phyloP scores from a whole-genome alignment of 2,113 vertebrate species.

The Catharus bicknelli region DNA sequence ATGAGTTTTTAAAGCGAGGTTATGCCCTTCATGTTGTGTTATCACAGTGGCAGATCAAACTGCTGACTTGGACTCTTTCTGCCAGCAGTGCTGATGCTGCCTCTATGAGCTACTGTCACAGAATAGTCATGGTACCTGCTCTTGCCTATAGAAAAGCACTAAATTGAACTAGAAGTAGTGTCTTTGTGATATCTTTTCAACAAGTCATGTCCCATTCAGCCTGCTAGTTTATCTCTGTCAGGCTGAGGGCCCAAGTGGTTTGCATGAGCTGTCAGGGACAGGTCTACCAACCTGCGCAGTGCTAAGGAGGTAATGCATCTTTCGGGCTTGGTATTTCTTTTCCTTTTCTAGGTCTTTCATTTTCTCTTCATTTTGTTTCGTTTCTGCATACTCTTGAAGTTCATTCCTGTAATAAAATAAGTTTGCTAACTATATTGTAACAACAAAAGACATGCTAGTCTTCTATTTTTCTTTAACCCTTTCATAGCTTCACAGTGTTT shows the following conservation, averaged over 20 bases:
- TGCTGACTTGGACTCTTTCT: slow-evolving; percentile 68
- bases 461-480: slow-evolving; percentile 8
- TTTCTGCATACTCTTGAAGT: slow-evolving; percentile 80
- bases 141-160: slow-evolving; percentile 59
- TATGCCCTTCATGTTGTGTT: slow-evolving; percentile 66
- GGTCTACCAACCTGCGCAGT: slow-evolving; percentile 86
- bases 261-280: slow-evolving; percentile 73
- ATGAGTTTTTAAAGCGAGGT: slow-evolving; percentile 68
- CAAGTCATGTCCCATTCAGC: slow-evolving; percentile 81
- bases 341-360: slow-evolving; percentile 70
- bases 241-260: slow-evolving; percentile 63
- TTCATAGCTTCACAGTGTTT: neutral
- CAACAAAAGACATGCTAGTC: rapidly evolving
- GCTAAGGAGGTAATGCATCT: slow-evolving; percentile 93
- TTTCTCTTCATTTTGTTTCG: slow-evolving; percentile 77
- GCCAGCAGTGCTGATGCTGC: slow-evolving; percentile 49
- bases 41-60: slow-evolving; percentile 60
- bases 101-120: slow-evolving; percentile 65
- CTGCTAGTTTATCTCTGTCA: slow-evolving; percentile 81
- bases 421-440: neutral
- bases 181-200: slow-evolving; percentile 80
- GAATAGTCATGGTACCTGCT: slow-evolving; percentile 64
- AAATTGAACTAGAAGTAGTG: slow-evolving; percentile 79
- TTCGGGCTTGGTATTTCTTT: slow-evolving; percentile 79
- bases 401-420: slow-evolving; percentile 77